These are phyloP conservation scores for Limnothrissa miodon DNA, from an alignment of 2,113 vertebrate species.

Conservation along the genomic window DNA sequence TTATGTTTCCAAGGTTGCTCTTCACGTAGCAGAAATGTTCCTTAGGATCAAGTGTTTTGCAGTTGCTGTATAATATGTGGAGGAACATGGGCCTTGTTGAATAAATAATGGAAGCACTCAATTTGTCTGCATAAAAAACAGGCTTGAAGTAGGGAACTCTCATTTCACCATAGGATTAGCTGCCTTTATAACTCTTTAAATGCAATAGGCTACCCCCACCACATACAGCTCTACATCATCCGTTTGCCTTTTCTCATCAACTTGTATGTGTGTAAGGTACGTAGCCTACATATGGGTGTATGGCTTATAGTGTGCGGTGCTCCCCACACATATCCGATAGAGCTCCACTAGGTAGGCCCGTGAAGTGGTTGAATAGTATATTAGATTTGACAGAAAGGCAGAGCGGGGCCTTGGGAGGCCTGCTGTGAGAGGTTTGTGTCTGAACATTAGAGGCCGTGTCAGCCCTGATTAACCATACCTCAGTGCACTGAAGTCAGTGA, in stretches of 20 bases:
- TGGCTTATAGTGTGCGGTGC: not conserved
- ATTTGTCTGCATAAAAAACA: conserved; percentile 43
- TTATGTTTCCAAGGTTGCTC: not conserved
- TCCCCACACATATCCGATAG: not conserved
- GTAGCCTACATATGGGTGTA: too few relatives aligned
- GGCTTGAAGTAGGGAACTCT: conserved; percentile 47
- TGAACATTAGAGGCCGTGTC: conserved; percentile 28
- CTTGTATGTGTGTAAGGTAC: too few relatives aligned
- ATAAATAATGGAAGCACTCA: conserved; percentile 58
- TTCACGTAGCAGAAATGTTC: conserved; percentile 32
- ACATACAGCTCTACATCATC: not conserved
- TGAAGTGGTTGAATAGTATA: conserved; percentile 27
- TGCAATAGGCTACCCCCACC: too few relatives aligned
- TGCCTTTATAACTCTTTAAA: conserved; percentile 4
- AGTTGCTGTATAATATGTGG: conserved; percentile 52
- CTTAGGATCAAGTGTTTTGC: conserved; percentile 48
- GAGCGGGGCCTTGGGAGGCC: conserved; percentile 20
- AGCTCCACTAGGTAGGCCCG: not conserved
- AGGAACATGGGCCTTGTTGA: conserved; percentile 54
- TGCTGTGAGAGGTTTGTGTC: conserved; percentile 32
- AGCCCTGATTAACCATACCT: conserved; percentile 21
- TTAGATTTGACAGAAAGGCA: conserved; percentile 32
- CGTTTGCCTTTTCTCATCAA: not conserved
- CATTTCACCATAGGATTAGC: conserved; percentile 40
- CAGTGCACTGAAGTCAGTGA: conserved; percentile 16